phyloP scores from a whole-genome alignment of 2,888 invertebrate genomes.

The Mellilla xanthometata region DNA sequence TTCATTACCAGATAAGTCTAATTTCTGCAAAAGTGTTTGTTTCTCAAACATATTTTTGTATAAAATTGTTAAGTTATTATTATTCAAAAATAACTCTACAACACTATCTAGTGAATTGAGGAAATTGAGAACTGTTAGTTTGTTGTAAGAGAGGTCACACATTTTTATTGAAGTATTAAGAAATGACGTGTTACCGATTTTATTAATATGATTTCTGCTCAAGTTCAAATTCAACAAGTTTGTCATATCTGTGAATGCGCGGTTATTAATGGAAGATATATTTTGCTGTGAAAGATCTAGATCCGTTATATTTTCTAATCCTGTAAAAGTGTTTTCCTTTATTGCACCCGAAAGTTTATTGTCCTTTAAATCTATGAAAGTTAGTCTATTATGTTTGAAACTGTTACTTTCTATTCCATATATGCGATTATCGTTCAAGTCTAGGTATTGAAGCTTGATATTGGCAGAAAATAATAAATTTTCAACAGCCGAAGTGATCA shows the following conservation, averaged over 20 bases:
- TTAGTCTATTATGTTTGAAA: slow-evolving; percentile 48
- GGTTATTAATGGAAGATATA: slow-evolving; percentile 42
- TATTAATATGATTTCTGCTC: slow-evolving; percentile 52
- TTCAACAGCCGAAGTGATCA: slow-evolving; percentile 49
- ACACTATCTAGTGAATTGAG: slow-evolving; percentile 47
- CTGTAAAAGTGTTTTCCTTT: slow-evolving; percentile 49
- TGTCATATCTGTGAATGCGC: slow-evolving; percentile 48
- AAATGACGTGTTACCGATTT: slow-evolving; percentile 51
- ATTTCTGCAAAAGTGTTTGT: slow-evolving; percentile 45
- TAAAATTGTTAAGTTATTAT: slow-evolving; percentile 50
- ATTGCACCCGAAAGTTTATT: slow-evolving; percentile 55
- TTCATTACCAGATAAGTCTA: slow-evolving; percentile 61
- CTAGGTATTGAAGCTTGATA: slow-evolving; percentile 45
- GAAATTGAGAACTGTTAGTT: slow-evolving; percentile 47
- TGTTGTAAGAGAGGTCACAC: slow-evolving; percentile 61
- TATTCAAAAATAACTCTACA: slow-evolving; percentile 50
- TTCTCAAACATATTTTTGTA: slow-evolving; percentile 42
- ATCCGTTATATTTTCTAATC: slow-evolving; percentile 43
- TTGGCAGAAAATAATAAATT: slow-evolving; percentile 55
- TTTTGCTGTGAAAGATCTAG: slow-evolving; percentile 54
- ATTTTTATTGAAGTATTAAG: slow-evolving; percentile 37
- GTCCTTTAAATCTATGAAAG: slow-evolving; percentile 50
- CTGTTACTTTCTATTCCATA: slow-evolving; percentile 48
- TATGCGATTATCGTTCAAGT: slow-evolving; percentile 55
- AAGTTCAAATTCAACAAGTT: slow-evolving; percentile 51